Conservation (phyloP, 2,113 vertebrate genomes). For the Rhinoptilus africanus region DNA sequence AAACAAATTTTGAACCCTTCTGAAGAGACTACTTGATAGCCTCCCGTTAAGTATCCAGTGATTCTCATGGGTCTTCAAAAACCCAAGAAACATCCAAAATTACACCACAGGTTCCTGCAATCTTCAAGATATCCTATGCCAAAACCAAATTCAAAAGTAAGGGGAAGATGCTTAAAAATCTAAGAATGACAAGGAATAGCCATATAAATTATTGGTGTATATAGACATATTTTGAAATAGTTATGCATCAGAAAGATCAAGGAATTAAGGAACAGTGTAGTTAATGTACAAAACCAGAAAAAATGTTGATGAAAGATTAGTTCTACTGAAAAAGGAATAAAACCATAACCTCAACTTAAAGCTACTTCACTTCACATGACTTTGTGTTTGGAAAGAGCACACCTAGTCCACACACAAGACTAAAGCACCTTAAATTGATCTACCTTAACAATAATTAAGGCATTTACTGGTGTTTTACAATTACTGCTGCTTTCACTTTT, state of each 20-base stretch:
- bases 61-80: background rate
- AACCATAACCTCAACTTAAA: background rate
- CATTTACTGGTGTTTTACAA: background rate
- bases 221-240: background rate
- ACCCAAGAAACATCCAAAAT: background rate
- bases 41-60: background rate
- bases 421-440: background rate
- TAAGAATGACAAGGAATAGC: background rate
- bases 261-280: background rate
- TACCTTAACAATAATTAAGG: background rate
- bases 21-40: background rate
- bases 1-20: background rate
- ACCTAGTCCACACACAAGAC: background rate
- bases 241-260: background rate
- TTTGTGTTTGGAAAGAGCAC: background rate
- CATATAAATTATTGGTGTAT: background rate
- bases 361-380: background rate
- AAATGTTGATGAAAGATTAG: background rate
- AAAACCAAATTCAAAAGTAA: background rate
- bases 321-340: background rate
- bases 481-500: background rate
- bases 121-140: background rate
- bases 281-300: background rate
- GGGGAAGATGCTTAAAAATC: background rate
- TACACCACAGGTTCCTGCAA: background rate